Conservation (phyloP, 2,888 invertebrate species). For the Poecilus cupreus region DNA sequence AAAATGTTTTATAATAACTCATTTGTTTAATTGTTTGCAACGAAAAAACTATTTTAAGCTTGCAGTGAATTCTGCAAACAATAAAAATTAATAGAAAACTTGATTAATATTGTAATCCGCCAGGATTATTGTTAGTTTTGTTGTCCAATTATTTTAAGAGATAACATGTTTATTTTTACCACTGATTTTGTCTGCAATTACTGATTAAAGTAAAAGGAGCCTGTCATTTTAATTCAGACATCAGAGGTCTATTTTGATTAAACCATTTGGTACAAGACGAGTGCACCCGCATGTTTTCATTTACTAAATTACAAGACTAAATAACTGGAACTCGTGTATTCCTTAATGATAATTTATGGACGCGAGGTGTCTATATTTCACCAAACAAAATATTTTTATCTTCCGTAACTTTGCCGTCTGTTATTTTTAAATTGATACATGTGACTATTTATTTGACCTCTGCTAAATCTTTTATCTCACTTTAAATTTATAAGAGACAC, state of each 20-base stretch:
- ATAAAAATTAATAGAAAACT: too few relatives aligned
- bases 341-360: conserved; percentile 29
- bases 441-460: neutral
- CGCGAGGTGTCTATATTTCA: neutral
- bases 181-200: neutral
- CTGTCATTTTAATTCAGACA: neutral
- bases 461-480: neutral
- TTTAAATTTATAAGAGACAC: neutral
- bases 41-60: too few relatives aligned
- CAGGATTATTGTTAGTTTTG: too few relatives aligned
- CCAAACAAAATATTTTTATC: neutral
- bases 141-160: neutral
- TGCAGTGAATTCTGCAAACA: too few relatives aligned
- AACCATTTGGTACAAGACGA: neutral
- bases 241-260: neutral
- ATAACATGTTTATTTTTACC: neutral
- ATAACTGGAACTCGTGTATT: conserved; percentile 1
- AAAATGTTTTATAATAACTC: too few relatives aligned
- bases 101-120: too few relatives aligned
- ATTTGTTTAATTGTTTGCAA: neutral
- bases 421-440: conserved; percentile 26
- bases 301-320: conserved; percentile 17
- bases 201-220: neutral
- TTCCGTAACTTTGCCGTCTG: neutral
- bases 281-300: neutral